Evolutionary conservation across 2,113 vertebrate genomes (phyloP).

Genomic region (Platichthys flesus): DNA sequence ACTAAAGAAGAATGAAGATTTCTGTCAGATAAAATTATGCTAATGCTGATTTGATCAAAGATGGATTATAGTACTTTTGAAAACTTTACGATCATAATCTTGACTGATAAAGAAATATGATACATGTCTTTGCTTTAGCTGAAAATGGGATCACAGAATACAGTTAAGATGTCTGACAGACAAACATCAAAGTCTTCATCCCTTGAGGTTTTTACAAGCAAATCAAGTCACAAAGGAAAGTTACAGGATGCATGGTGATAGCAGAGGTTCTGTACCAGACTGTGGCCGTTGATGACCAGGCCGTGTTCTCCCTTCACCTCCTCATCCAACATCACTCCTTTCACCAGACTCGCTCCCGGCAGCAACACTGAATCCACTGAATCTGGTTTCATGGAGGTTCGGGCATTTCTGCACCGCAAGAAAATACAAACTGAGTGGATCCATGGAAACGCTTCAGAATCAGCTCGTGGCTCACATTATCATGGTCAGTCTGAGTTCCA

Average conservation of each 20-base stretch:
- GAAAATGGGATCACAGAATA: no score
- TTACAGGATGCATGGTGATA: neutral
- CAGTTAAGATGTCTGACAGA: no score
- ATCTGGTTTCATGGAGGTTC: constrained; percentile 85
- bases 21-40: no score
- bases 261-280: constrained; percentile 83
- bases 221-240: neutral
- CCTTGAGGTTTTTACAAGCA: no score
- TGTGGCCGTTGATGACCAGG: constrained; percentile 92
- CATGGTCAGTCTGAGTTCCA: neutral
- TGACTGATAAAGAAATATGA: no score
- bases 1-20: neutral
- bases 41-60: no score
- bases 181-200: no score
- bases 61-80: no score
- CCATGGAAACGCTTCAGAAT: neutral
- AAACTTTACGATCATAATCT: no score
- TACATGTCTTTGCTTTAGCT: no score
- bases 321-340: constrained; percentile 83
- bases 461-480: neutral
- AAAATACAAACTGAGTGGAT: neutral
- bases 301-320: constrained; percentile 86
- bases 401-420: constrained; percentile 81
- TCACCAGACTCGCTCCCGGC: constrained; percentile 55
- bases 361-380: constrained; percentile 71